Evolutionary conservation across 2,888 invertebrate genomes (phyloP).

Genomic region (Sphaeridia pumilis): DNA sequence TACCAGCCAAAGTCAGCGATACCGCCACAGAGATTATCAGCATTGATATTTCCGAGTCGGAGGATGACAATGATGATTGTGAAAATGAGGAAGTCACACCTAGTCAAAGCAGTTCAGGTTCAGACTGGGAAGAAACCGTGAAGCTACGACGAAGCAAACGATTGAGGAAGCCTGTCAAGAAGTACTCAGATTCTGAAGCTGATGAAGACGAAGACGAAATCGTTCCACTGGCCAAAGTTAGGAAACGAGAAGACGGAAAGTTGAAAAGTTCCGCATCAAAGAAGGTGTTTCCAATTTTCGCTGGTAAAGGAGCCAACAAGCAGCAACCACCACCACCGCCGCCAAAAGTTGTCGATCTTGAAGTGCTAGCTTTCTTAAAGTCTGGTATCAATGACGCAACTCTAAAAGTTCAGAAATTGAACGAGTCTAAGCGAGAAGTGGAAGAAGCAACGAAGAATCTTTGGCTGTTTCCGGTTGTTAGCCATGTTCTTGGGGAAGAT

Average conservation of each 20-base stretch:
- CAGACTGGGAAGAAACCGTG: neutral
- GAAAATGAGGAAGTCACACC: neutral
- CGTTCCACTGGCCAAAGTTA: neutral
- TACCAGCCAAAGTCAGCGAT: too few relatives aligned
- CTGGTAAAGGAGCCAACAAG: neutral
- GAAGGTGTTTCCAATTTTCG: neutral
- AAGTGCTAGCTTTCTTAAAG: slow-evolving; percentile 25
- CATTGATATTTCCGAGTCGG: too few relatives aligned
- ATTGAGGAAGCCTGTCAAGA: neutral
- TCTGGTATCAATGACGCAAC: slow-evolving; percentile 31
- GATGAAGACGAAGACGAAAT: neutral
- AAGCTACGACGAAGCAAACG: slow-evolving; percentile 1
- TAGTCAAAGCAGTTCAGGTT: slow-evolving; percentile 1
- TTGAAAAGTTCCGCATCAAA: neutral
- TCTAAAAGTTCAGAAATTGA: slow-evolving; percentile 20
- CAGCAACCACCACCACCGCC: neutral
- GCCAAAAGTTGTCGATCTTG: slow-evolving; percentile 11
- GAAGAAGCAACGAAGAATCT: slow-evolving; percentile 16
- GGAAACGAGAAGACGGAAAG: slow-evolving; percentile 1
- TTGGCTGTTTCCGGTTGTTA: slow-evolving; percentile 25
- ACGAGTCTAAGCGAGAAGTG: slow-evolving; percentile 20
- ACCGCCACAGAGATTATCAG: too few relatives aligned
- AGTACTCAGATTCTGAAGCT: neutral
- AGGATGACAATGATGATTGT: too few relatives aligned
- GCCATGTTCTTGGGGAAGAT: slow-evolving; percentile 8